Percentiles rank a stretch among this genome's conserved stretches.
Evolutionary conservation across 2,888 invertebrate genomes (phyloP).

Genomic region (Parnassius glacialis): DNA sequence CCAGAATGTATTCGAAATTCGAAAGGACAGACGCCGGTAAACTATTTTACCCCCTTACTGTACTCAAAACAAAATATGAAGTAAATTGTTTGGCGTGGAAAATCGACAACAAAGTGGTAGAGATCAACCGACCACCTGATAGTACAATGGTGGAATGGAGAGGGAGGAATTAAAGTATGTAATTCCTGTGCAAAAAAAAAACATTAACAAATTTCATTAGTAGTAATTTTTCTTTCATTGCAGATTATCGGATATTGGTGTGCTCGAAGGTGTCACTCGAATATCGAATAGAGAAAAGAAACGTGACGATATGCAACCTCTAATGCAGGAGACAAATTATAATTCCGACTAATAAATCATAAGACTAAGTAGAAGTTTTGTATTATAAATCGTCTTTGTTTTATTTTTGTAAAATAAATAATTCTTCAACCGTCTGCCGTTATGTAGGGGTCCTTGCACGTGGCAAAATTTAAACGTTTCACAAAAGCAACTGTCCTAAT

Average conservation of each 20-base stretch:
- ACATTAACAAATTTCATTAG: too few species aligned
- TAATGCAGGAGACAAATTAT: slow-evolving; percentile 58
- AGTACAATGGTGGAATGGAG: too few species aligned
- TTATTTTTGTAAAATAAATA: background rate
- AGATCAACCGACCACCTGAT: too few species aligned
- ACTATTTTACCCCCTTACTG: too few species aligned
- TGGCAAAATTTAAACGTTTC: background rate
- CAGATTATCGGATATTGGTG: slow-evolving; percentile 72
- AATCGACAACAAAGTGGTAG: too few species aligned
- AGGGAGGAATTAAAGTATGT: too few species aligned
- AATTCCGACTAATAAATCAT: slow-evolving; percentile 37
- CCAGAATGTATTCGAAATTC: too few species aligned
- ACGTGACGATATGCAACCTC: slow-evolving; percentile 69
- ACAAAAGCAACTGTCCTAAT: too few species aligned
- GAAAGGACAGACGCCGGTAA: too few species aligned
- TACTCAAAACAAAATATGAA: too few species aligned
- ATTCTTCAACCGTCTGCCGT: background rate
- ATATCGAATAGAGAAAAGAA: slow-evolving; percentile 59
- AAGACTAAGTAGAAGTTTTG: slow-evolving; percentile 1
- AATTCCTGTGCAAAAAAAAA: too few species aligned
- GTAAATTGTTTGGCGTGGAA: too few species aligned
- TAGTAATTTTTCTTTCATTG: slow-evolving; percentile 21
- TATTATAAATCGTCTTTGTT: background rate
- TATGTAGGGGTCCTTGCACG: background rate
- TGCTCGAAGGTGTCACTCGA: slow-evolving; percentile 62